These are phyloP conservation scores for Cyclophora punctaria DNA, from an alignment of 2,888 invertebrate genomes.

Conservation along the genomic window DNA sequence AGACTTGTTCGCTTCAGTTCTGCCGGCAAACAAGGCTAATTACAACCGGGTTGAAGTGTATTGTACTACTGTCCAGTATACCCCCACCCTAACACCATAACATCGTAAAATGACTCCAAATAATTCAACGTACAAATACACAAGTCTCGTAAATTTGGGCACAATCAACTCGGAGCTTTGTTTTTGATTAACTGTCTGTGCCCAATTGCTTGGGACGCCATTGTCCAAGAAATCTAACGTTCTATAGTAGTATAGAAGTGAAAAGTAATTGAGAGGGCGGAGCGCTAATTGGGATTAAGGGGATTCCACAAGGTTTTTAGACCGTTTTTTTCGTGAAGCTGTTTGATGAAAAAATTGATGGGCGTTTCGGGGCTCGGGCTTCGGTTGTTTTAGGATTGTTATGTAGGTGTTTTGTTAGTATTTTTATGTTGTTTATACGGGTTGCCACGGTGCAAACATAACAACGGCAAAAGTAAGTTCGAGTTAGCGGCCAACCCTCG, in stretches of 20 bases:
- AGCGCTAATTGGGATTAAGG: not conserved
- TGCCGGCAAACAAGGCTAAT: too few relatives aligned
- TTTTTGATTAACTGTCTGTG: constrained; percentile 41
- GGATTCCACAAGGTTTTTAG: not conserved
- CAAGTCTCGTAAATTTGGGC: constrained; percentile 31
- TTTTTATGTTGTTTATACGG: too few relatives aligned
- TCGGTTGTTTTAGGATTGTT: too few relatives aligned
- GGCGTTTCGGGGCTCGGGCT: not conserved
- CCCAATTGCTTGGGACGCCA: constrained; percentile 11
- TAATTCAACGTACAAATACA: constrained; percentile 6
- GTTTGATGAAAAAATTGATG: not conserved
- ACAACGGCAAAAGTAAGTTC: too few relatives aligned
- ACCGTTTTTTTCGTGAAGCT: not conserved
- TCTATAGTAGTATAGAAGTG: not conserved
- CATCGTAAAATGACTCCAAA: too few relatives aligned
- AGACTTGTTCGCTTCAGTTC: too few relatives aligned
- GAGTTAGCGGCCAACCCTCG: too few relatives aligned
- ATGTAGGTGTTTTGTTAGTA: too few relatives aligned
- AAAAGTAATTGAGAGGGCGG: not conserved
- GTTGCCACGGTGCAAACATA: too few relatives aligned
- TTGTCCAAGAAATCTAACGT: not conserved
- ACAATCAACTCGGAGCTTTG: constrained; percentile 38
- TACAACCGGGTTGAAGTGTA: too few relatives aligned
- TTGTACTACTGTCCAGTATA: too few relatives aligned
- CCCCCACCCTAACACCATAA: too few relatives aligned